phyloP scores from a whole-genome alignment of 2,113 vertebrate genomes.

The Equus przewalskii region DNA sequence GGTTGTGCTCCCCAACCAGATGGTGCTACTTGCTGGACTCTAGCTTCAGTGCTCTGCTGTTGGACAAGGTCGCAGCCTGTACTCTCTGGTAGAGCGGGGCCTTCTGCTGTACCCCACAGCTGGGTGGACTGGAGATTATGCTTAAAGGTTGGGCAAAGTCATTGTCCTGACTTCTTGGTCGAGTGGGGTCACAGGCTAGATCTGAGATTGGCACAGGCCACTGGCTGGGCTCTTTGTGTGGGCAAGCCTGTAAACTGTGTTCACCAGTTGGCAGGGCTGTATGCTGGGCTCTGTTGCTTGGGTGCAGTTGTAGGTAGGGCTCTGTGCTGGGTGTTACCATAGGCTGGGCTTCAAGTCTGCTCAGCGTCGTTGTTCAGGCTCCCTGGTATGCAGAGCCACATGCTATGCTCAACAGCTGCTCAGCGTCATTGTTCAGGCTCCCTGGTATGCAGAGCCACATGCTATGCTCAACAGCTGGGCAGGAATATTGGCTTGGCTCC shows the following conservation, averaged over 20 bases:
- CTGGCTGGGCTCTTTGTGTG: not conserved
- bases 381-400: not conserved
- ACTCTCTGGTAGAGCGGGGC: not conserved
- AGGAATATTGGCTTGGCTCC: not conserved
- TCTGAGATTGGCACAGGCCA: not conserved
- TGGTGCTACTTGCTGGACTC: not conserved
- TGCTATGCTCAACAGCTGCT: not conserved
- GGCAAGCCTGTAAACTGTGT: not conserved
- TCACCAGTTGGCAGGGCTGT: not conserved
- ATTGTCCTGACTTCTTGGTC: not conserved
- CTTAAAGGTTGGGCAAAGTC: not conserved
- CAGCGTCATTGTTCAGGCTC: not conserved
- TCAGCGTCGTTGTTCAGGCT: not conserved
- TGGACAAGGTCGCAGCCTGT: not conserved
- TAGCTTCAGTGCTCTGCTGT: not conserved
- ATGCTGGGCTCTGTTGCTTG: not conserved
- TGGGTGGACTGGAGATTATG: not conserved
- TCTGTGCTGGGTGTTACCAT: not conserved
- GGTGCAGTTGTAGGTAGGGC: not conserved
- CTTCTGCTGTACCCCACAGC: not conserved
- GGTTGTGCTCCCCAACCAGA: not conserved
- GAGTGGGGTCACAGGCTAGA: accelerated
- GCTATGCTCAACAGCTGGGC: not conserved
- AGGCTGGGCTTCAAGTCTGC: not conserved
- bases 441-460: not conserved